phyloP scores from a whole-genome alignment of 1,140 invertebrate species.

The Octopus bimaculoides region DNA sequence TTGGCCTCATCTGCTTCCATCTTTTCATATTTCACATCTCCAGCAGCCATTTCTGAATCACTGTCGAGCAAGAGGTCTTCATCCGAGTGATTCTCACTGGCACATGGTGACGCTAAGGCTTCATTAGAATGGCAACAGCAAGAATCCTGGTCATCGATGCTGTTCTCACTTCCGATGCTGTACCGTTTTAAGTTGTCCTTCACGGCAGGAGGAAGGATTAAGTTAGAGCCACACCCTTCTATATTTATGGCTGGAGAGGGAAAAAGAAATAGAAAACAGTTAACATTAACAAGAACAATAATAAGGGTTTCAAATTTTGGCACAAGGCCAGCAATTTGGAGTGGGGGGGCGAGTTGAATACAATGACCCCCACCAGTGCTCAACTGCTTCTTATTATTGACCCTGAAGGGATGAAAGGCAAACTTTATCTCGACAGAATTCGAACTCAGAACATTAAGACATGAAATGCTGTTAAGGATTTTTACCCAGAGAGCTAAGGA shows the following conservation, averaged over 20 bases:
- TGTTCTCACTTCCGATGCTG: background rate
- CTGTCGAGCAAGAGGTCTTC: background rate
- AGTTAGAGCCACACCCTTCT: background rate
- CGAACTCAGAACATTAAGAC: too few species aligned
- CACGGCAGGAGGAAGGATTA: background rate
- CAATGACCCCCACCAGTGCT: too few species aligned
- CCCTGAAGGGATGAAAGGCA: too few species aligned
- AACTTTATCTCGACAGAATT: too few species aligned
- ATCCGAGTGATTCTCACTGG: background rate
- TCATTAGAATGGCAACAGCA: slow-evolving; percentile 7
- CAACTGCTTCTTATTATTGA: too few species aligned
- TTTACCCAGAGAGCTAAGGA: too few species aligned
- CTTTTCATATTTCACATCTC: background rate
- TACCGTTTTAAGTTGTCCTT: background rate
- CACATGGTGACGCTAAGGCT: background rate
- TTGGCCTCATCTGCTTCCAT: background rate
- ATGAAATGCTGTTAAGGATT: too few species aligned
- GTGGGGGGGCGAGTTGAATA: too few species aligned
- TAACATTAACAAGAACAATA: too few species aligned
- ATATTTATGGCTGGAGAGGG: background rate
- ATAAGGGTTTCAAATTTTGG: too few species aligned
- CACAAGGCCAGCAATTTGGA: too few species aligned
- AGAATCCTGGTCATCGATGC: slow-evolving; percentile 1
- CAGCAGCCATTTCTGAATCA: background rate
- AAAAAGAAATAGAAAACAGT: background rate